These are phyloP conservation scores for Meteorus sp. DNA, from an alignment of 1,140 invertebrate genomes.

Conservation along the genomic window DNA sequence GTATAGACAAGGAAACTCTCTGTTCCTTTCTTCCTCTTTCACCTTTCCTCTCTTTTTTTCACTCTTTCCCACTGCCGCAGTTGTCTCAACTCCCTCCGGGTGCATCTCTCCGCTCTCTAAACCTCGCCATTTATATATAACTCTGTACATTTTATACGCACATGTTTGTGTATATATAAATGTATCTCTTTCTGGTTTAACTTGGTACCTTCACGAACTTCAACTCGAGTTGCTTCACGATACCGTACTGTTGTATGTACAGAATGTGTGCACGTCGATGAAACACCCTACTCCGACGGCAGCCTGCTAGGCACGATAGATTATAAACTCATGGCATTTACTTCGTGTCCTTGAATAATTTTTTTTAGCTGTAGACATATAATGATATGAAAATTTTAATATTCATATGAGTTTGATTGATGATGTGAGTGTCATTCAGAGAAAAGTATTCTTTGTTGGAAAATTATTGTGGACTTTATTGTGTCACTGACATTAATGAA, in stretches of 20 bases:
- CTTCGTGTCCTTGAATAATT: not conserved
- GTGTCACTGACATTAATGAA: too few relatives aligned
- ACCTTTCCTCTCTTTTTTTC: too few relatives aligned
- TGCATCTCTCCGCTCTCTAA: too few relatives aligned
- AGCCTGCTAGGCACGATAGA: slow-evolving; percentile 7
- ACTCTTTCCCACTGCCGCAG: too few relatives aligned
- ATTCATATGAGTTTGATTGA: too few relatives aligned
- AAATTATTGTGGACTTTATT: too few relatives aligned
- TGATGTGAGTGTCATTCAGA: too few relatives aligned
- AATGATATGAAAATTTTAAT: not conserved
- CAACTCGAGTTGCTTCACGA: not conserved
- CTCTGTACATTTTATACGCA: too few relatives aligned
- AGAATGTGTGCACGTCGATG: slow-evolving; percentile 8
- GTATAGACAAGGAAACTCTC: slow-evolving; percentile 25
- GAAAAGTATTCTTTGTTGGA: too few relatives aligned
- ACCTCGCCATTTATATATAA: not conserved
- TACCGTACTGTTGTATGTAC: not conserved
- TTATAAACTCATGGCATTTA: not conserved
- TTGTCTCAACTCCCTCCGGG: not conserved
- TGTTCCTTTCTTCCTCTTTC: slow-evolving; percentile 25
- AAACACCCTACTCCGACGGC: slow-evolving; percentile 2
- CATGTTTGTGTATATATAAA: too few relatives aligned
- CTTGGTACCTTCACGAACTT: not conserved
- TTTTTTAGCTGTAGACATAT: not conserved
- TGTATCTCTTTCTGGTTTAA: slow-evolving; percentile 9